phyloP scores from a whole-genome alignment of 2,113 vertebrate species.

The Serinus canaria region DNA sequence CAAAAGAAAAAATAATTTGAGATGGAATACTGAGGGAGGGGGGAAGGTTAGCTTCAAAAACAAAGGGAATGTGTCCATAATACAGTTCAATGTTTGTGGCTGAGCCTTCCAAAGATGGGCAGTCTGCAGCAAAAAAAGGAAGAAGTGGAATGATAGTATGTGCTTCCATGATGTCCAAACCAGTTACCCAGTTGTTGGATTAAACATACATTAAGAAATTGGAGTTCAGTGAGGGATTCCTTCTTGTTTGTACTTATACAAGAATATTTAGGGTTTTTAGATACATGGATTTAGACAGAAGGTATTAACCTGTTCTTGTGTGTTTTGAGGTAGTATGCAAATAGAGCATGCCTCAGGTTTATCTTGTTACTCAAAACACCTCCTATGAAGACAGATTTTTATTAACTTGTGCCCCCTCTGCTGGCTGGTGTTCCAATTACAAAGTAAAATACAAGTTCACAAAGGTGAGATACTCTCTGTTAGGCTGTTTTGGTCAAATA shows the following conservation, averaged over 20 bases:
- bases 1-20: not conserved
- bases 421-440: slow-evolving; percentile 53
- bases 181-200: not conserved
- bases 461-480: not conserved
- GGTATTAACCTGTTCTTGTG: not conserved
- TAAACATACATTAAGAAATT: not conserved
- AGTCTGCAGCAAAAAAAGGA: not conserved
- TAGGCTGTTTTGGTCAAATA: not conserved
- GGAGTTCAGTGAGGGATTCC: not conserved
- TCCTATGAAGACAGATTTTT: not conserved
- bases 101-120: not conserved
- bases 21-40: not conserved
- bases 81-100: not conserved
- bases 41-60: not conserved
- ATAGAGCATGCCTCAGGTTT: not conserved
- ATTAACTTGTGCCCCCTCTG: slow-evolving; percentile 67
- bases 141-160: not conserved
- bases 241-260: not conserved
- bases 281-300: not conserved
- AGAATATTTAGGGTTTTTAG: not conserved
- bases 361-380: not conserved
- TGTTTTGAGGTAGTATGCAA: not conserved
- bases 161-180: not conserved
- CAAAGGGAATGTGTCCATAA: not conserved
- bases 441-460: not conserved